Evolutionary conservation across 2,888 invertebrate genomes (phyloP).

Genomic region (Spodoptera picta): DNA sequence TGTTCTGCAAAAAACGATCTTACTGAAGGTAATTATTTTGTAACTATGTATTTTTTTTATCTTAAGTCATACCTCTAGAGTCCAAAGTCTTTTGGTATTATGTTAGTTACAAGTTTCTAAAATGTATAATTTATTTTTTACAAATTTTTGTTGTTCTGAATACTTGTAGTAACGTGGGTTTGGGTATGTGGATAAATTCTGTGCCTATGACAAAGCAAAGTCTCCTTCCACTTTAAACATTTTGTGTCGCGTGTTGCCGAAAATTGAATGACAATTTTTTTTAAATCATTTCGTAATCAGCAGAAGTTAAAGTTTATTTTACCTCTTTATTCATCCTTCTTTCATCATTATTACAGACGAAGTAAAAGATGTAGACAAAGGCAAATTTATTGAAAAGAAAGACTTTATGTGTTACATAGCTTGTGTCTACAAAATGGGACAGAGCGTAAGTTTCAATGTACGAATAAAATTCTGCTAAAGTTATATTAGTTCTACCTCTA

Average conservation of each 20-base stretch:
- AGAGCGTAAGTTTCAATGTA: constrained; percentile 59
- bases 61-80: no score
- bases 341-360: constrained; percentile 58
- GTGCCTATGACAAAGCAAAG: no score
- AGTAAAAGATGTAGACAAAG: constrained; percentile 67
- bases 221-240: no score
- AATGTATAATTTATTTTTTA: no score
- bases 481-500: neutral
- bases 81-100: no score
- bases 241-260: no score
- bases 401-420: constrained; percentile 71
- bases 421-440: constrained; percentile 65
- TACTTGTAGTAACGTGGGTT: no score
- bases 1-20: constrained; percentile 70
- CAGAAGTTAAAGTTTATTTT: neutral
- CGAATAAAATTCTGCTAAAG: neutral
- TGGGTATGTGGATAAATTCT: no score
- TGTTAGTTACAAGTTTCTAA: no score
- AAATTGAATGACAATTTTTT: no score
- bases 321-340: neutral
- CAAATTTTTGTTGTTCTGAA: no score
- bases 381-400: constrained; percentile 66
- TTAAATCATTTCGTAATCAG: no score
- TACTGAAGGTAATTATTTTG: constrained; percentile 61
- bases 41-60: neutral